Evolutionary conservation across 1,140 invertebrate species (phyloP).

Genomic region (Drosophila orena): DNA sequence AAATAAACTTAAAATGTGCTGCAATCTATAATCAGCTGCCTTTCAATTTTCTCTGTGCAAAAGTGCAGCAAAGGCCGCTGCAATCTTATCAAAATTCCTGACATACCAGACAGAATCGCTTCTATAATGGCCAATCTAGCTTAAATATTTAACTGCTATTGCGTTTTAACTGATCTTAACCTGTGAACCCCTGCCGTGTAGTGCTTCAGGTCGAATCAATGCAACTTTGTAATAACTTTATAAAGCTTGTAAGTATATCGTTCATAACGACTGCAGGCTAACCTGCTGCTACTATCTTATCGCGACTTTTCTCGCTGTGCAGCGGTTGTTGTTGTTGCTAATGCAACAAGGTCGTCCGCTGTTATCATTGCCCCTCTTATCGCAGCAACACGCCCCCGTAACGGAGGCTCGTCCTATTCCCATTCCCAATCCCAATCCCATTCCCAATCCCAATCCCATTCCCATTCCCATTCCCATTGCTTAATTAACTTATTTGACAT

Average conservation of each 20-base stretch:
- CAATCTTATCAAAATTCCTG: slow-evolving; percentile 21
- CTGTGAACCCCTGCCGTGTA: too few relatives aligned
- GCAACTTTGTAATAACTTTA: too few relatives aligned
- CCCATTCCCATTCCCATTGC: slow-evolving; percentile 19
- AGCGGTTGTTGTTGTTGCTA: slow-evolving; percentile 32
- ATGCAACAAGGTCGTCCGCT: slow-evolving; percentile 48
- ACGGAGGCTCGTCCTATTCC: slow-evolving; percentile 28
- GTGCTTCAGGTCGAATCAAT: too few relatives aligned
- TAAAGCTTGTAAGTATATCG: too few relatives aligned
- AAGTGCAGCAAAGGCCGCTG: background rate
- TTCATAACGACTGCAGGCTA: too few relatives aligned
- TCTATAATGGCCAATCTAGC: slow-evolving; percentile 1
- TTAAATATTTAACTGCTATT: background rate
- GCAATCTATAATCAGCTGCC: too few relatives aligned
- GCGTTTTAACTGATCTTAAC: too few relatives aligned
- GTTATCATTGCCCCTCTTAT: slow-evolving; percentile 27
- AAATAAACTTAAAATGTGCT: too few relatives aligned
- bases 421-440: background rate
- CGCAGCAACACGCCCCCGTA: slow-evolving; percentile 33
- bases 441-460: background rate
- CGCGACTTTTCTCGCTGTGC: slow-evolving; percentile 11
- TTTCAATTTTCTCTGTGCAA: background rate
- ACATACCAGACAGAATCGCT: slow-evolving; percentile 1
- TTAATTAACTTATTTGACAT: slow-evolving; percentile 73
- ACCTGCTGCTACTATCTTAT: background rate